Conservation (phyloP, 2,797 vertebrate species). For the Lepus townsendii region DNA sequence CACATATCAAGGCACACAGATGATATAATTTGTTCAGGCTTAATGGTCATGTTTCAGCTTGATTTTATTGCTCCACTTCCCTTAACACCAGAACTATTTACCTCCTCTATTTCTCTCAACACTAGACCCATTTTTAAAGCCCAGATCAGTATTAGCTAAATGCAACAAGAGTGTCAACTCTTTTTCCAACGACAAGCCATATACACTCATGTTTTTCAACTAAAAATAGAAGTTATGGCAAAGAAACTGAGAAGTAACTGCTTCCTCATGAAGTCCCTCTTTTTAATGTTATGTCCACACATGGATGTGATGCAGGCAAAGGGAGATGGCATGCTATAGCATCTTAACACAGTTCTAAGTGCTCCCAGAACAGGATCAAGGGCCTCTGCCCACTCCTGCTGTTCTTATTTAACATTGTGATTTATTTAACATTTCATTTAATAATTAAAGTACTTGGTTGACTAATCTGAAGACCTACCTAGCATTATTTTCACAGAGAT, state of each 20-base stretch:
- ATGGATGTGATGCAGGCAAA: neutral
- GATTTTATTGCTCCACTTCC: neutral
- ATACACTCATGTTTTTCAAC: conserved; percentile 24
- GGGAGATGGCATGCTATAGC: neutral
- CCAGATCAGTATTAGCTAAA: neutral
- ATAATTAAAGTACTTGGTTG: conserved; percentile 4
- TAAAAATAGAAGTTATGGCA: conserved; percentile 6
- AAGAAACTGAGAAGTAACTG: conserved; percentile 39
- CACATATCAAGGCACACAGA: neutral
- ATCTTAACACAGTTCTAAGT: neutral
- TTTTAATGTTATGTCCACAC: neutral
- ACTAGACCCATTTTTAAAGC: neutral
- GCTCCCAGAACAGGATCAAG: neutral
- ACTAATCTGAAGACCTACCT: neutral
- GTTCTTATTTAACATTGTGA: conserved; percentile 15
- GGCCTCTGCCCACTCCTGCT: neutral
- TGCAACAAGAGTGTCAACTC: neutral
- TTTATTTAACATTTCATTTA: neutral
- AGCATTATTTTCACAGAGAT: neutral
- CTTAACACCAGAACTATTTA: neutral
- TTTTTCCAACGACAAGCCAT: conserved; percentile 1
- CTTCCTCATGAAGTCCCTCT: neutral
- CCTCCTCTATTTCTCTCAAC: conserved; percentile 16
- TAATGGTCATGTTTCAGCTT: neutral
- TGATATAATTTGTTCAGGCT: neutral